Conservation (phyloP, 2,797 vertebrate genomes). For the Acanthornis magna region DNA sequence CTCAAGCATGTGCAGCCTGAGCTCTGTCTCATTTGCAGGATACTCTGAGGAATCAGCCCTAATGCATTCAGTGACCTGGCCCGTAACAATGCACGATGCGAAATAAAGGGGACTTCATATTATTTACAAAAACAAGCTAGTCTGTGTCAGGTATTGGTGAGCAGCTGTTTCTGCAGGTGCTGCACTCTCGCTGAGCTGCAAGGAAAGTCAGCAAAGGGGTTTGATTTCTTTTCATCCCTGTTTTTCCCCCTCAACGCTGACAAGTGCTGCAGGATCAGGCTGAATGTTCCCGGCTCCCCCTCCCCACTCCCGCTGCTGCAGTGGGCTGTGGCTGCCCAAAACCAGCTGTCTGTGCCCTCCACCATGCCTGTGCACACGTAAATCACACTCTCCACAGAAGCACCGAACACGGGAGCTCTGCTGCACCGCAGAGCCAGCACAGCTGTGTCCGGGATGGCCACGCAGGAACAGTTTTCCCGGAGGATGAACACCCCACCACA, state of each 20-base stretch:
- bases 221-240: not conserved
- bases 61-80: not conserved
- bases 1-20: not conserved
- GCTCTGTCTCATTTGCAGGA: not conserved
- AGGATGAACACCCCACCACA: not conserved
- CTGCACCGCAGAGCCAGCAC: accelerated
- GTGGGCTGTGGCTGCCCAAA: not conserved
- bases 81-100: not conserved
- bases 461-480: accelerated
- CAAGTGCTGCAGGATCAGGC: not conserved
- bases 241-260: not conserved
- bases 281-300: accelerated
- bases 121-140: slow-evolving; percentile 33
- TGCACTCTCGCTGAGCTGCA: not conserved
- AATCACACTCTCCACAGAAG: not conserved
- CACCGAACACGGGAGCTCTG: accelerated
- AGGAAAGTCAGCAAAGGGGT: not conserved
- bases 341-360: not conserved
- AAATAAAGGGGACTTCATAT: slow-evolving; percentile 7
- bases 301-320: not conserved
- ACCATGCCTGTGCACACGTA: accelerated
- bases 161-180: not conserved
- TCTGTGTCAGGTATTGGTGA: not conserved
- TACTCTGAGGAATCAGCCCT: not conserved
- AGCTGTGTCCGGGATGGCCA: not conserved